Conservation (phyloP, 2,113 vertebrate genomes). For the Cephalopterus ornatus region DNA sequence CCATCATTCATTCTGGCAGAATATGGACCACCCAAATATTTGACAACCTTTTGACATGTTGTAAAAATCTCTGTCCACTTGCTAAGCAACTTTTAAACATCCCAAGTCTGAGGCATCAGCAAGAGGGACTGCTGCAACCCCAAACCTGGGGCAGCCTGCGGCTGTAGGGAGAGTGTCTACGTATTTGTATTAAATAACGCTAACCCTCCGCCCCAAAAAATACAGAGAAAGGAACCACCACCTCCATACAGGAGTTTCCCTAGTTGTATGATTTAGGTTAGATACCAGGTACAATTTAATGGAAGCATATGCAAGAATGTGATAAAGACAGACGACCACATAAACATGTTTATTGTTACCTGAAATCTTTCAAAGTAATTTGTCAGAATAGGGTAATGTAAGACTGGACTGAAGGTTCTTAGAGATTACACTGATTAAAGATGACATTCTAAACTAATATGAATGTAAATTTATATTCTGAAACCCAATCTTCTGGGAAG, state of each 20-base stretch:
- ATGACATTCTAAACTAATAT: not conserved
- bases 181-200: not conserved
- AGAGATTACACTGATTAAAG: not conserved
- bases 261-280: not conserved
- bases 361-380: not conserved
- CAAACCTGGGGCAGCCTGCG: not conserved
- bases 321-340: not conserved
- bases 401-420: not conserved
- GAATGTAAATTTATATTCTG: not conserved
- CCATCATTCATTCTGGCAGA: not conserved
- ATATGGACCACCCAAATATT: not conserved
- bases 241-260: not conserved
- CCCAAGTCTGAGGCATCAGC: not conserved
- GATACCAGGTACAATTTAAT: not conserved
- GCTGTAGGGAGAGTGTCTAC: not conserved
- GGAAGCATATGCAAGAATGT: not conserved
- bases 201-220: not conserved
- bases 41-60: not conserved
- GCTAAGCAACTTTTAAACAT: not conserved
- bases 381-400: not conserved
- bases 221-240: not conserved
- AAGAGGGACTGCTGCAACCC: not conserved
- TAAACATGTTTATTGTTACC: not conserved
- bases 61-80: not conserved
- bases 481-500: not conserved